phyloP scores from a whole-genome alignment of 2,888 invertebrate genomes.

The Parthenolecanium corni region DNA sequence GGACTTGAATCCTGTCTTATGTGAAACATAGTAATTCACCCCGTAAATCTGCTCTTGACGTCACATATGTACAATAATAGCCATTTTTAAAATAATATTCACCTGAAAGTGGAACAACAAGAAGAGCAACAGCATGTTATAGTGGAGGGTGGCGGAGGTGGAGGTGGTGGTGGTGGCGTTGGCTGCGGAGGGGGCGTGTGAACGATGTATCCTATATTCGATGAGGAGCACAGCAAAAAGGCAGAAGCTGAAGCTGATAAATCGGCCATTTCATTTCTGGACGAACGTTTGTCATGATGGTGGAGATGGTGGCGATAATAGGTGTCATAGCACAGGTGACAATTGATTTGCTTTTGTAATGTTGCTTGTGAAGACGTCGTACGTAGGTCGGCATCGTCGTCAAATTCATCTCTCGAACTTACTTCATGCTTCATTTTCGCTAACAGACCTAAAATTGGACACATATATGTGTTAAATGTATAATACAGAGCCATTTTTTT shows the following conservation, averaged over 20 bases:
- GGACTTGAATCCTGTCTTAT: too few species aligned
- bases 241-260: background rate
- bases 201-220: conserved; percentile 26
- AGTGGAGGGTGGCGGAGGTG: conserved; percentile 13
- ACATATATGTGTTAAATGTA: too few species aligned
- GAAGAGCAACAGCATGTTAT: conserved; percentile 16
- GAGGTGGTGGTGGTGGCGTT: conserved; percentile 16
- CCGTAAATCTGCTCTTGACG: too few species aligned
- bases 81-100: too few species aligned
- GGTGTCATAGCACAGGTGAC: conserved; percentile 18
- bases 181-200: conserved; percentile 23
- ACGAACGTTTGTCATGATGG: background rate
- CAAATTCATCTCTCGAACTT: conserved; percentile 3
- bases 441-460: background rate
- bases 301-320: conserved; percentile 6
- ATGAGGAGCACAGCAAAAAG: conserved; percentile 3
- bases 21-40: too few species aligned
- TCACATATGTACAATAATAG: too few species aligned
- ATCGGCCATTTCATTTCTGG: conserved; percentile 7
- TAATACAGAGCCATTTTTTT: background rate
- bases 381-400: conserved; percentile 3
- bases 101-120: conserved; percentile 24
- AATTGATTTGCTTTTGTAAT: conserved; percentile 18
- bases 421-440: conserved; percentile 23
- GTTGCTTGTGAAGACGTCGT: background rate